phyloP scores from a whole-genome alignment of 1,140 invertebrate genomes.

The Kradibia gibbosae region DNA sequence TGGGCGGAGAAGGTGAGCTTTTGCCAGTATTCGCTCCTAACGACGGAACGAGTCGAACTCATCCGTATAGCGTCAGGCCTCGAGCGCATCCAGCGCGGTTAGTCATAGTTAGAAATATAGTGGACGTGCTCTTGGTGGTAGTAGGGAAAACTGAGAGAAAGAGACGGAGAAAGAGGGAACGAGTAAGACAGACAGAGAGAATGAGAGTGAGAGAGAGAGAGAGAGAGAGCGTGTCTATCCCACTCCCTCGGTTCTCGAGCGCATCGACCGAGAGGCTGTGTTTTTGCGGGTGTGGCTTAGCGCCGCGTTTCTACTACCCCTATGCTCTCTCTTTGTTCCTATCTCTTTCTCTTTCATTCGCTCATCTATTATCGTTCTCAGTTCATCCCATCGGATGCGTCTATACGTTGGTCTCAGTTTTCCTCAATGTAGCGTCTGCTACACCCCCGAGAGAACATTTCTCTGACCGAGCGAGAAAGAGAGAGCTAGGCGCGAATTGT shows the following conservation, averaged over 20 bases:
- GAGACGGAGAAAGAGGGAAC: not conserved
- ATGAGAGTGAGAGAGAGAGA: not conserved
- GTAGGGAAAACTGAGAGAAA: not conserved
- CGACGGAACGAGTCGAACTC: slow-evolving; percentile 63
- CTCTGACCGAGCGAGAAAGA: not conserved
- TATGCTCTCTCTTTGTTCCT: not conserved
- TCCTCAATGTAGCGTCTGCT: slow-evolving; percentile 40
- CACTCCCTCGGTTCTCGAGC: slow-evolving; percentile 40
- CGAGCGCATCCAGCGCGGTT: not conserved
- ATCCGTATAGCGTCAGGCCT: slow-evolving; percentile 59
- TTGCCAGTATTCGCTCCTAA: slow-evolving; percentile 54
- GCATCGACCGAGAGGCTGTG: slow-evolving; percentile 61
- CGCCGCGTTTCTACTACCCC: slow-evolving; percentile 50
- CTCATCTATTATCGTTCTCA: not conserved
- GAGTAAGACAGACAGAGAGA: not conserved
- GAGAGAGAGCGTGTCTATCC: not conserved
- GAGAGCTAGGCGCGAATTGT: slow-evolving; percentile 27
- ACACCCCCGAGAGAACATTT: slow-evolving; percentile 26
- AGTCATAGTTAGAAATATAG: not conserved
- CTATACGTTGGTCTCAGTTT: not conserved
- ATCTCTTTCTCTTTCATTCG: not conserved
- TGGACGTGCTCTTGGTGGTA: not conserved
- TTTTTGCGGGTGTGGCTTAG: slow-evolving; percentile 72
- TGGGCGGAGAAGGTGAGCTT: slow-evolving; percentile 58
- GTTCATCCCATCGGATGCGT: not conserved